Evolutionary conservation across 2,113 vertebrate genomes (phyloP).

Genomic region (Thymallus thymallus): DNA sequence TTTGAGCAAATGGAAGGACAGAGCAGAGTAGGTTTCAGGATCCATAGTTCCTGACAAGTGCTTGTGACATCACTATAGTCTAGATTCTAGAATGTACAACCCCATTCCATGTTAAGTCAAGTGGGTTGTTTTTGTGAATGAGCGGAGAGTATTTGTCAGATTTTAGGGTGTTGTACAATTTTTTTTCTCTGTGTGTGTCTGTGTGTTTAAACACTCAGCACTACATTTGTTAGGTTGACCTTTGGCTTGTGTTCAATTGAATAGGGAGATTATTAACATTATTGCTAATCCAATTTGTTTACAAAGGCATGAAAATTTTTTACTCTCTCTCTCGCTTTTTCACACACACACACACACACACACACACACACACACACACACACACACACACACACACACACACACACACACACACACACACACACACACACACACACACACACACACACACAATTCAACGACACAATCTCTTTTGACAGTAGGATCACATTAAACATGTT

Average conservation of each 20-base stretch:
- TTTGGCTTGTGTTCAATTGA: conserved; percentile 1
- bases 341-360: background rate
- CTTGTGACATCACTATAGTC: background rate
- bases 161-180: background rate
- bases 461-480: background rate
- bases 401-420: conserved; percentile 1
- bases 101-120: background rate
- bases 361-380: background rate
- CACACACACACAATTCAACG: background rate
- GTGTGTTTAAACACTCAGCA: background rate
- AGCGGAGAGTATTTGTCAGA: conserved; percentile 1
- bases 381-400: background rate
- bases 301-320: conserved; percentile 9
- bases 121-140: conserved; percentile 1
- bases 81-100: background rate
- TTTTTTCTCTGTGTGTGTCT: background rate
- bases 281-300: conserved; percentile 10
- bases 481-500: conserved; percentile 5
- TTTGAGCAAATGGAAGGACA: conserved; percentile 17
- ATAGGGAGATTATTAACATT: conserved; percentile 27
- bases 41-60: background rate
- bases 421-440: background rate
- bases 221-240: conserved; percentile 17
- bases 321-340: no score
- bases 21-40: background rate